Conservation (phyloP, 2,113 vertebrate genomes). For the Prietella phreatophila region DNA sequence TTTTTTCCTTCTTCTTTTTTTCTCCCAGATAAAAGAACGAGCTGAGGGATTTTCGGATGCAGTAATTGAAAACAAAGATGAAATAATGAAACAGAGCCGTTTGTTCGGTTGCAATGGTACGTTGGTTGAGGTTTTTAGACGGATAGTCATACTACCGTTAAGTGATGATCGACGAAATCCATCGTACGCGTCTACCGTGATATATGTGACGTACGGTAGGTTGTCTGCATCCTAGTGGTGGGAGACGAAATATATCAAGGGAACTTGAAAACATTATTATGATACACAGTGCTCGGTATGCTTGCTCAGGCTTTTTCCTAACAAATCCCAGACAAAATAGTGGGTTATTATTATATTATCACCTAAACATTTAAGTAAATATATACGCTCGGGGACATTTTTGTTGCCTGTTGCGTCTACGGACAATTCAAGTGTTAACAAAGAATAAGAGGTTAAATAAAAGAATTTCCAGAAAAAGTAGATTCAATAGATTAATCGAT, state of each 20-base stretch:
- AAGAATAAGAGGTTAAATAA: background rate
- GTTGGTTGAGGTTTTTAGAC: background rate
- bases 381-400: background rate
- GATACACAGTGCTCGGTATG: background rate
- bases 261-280: background rate
- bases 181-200: background rate
- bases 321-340: background rate
- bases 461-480: too few species aligned
- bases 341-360: background rate
- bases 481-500: too few species aligned
- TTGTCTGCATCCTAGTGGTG: background rate
- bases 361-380: background rate
- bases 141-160: background rate
- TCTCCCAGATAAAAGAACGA: constrained; percentile 25
- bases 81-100: background rate
- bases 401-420: background rate
- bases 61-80: constrained; percentile 22
- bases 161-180: background rate
- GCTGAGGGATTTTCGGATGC: constrained; percentile 12
- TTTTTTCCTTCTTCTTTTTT: constrained; percentile 37
- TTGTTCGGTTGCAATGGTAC: background rate
- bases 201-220: background rate
- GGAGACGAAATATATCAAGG: background rate
- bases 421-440: background rate
- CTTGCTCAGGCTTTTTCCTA: background rate